These are phyloP conservation scores for Eilema sororculum DNA, from an alignment of 2,888 invertebrate species.

Conservation along the genomic window DNA sequence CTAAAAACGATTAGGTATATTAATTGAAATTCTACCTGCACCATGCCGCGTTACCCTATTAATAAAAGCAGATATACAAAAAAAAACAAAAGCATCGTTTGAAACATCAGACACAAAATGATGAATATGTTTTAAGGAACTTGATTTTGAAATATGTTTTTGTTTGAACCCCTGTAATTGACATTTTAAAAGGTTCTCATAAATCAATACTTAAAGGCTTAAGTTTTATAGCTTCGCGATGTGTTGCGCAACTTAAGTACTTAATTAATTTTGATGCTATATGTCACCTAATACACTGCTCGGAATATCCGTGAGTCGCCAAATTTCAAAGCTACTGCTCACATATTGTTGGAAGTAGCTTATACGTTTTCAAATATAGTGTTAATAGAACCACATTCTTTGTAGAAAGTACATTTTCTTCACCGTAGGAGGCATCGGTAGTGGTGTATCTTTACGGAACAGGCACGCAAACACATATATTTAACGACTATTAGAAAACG, in stretches of 20 bases:
- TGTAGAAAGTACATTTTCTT: constrained; percentile 12
- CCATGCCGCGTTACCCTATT: constrained; percentile 19
- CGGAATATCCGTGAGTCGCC: not conserved
- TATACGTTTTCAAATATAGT: not conserved
- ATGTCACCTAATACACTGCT: constrained; percentile 20
- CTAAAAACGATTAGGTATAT: constrained; percentile 2
- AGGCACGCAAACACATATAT: constrained; percentile 4
- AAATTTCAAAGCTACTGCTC: not conserved
- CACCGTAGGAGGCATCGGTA: constrained; percentile 15
- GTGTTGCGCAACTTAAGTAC: constrained; percentile 37
- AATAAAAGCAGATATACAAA: constrained; percentile 12
- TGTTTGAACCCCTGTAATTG: constrained; percentile 33
- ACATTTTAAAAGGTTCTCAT: constrained; percentile 44
- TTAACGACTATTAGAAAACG: constrained; percentile 3
- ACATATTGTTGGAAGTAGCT: not conserved
- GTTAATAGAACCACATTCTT: constrained; percentile 11
- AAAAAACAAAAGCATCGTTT: constrained; percentile 9
- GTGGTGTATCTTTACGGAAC: constrained; percentile 6
- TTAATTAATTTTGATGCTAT: constrained; percentile 44
- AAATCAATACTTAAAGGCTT: constrained; percentile 47
- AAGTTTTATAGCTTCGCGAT: constrained; percentile 21
- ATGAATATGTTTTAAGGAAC: constrained; percentile 38
- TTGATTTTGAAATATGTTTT: constrained; percentile 31
- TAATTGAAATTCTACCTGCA: constrained; percentile 20
- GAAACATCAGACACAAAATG: constrained; percentile 23